phyloP scores from a whole-genome alignment of 1,140 invertebrate genomes.

The Hypsibius dujardini region DNA sequence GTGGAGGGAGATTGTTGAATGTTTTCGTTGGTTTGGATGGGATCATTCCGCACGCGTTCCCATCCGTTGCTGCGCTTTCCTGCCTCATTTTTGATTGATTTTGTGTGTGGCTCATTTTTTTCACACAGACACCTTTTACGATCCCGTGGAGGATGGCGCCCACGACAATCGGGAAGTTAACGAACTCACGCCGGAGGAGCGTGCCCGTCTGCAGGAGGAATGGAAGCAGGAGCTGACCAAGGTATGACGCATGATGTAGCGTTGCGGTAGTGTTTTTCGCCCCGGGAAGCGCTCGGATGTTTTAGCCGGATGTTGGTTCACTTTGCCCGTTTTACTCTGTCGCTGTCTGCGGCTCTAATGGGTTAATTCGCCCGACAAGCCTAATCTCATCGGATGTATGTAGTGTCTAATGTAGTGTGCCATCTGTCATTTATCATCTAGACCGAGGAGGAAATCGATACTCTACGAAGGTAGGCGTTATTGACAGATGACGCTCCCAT shows the following conservation, averaged over 20 bases:
- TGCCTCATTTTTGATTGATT: no score
- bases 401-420: not conserved
- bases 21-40: no score
- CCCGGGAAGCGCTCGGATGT: no score
- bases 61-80: no score
- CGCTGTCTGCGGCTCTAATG: not conserved
- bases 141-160: conserved; percentile 8
- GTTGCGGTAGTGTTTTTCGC: no score
- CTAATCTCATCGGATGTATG: not conserved
- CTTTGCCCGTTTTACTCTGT: no score
- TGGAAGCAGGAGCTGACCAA: conserved; percentile 27
- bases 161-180: not conserved
- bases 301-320: no score
- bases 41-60: no score
- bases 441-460: conserved; percentile 86
- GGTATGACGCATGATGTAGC: conserved; percentile 21
- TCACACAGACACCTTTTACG: conserved; percentile 4
- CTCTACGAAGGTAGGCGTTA: conserved; percentile 47
- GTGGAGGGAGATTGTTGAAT: no score
- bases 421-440: conserved; percentile 31
- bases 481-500: no score
- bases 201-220: conserved; percentile 24
- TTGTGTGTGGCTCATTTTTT: no score
- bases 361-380: not conserved
- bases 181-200: conserved; percentile 16